phyloP scores from a whole-genome alignment of 2,113 vertebrate species.

The Vidua chalybeata region DNA sequence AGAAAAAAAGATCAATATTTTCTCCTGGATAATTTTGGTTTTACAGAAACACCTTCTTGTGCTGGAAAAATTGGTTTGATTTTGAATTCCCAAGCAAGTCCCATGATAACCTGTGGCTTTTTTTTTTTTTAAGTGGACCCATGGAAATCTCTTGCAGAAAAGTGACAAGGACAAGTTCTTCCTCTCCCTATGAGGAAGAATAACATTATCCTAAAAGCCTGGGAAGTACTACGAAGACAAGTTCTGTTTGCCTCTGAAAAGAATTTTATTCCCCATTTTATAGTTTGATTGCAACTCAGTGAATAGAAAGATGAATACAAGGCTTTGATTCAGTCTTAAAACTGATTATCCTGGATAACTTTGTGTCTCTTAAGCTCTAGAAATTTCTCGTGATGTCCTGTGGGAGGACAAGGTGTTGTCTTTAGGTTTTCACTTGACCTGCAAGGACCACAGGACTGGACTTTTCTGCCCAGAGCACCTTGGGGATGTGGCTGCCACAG shows the following conservation, averaged over 20 bases:
- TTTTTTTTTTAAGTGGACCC: not conserved
- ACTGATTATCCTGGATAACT: not conserved
- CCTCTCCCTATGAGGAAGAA: not conserved
- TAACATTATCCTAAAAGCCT: not conserved
- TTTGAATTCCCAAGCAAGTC: not conserved
- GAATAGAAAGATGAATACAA: not conserved
- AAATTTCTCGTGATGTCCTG: not conserved
- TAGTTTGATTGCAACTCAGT: not conserved
- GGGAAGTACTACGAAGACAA: not conserved
- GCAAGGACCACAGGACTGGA: too few relatives aligned
- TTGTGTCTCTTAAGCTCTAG: not conserved
- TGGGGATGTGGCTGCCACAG: not conserved
- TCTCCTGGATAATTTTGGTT: not conserved
- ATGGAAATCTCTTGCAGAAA: not conserved
- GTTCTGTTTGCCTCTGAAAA: not conserved
- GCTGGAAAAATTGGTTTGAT: not conserved
- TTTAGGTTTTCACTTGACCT: not conserved
- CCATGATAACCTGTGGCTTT: not conserved
- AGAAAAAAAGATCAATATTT: not conserved
- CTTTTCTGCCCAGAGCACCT: not conserved
- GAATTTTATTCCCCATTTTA: not conserved
- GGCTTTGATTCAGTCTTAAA: not conserved
- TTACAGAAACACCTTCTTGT: not conserved
- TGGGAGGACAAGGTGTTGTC: not conserved
- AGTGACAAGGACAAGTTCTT: not conserved